phyloP scores from a whole-genome alignment of 1,140 invertebrate genomes.

The Scaptomyza hsui region DNA sequence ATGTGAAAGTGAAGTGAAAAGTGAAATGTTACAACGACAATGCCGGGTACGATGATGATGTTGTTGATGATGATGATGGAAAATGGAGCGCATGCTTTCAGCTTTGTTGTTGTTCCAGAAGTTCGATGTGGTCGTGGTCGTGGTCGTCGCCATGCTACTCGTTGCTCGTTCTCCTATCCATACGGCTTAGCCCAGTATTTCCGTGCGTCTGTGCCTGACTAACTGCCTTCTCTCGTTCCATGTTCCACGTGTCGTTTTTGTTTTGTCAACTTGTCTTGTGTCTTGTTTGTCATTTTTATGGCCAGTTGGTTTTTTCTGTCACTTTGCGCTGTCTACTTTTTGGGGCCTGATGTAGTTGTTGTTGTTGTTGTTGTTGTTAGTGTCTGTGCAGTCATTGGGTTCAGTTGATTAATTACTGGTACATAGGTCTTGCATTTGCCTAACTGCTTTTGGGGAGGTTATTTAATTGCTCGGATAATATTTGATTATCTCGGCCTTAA shows the following conservation, averaged over 20 bases:
- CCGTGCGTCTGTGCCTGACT: conserved; percentile 31
- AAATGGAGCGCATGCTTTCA: conserved; percentile 53
- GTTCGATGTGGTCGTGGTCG: conserved; percentile 42
- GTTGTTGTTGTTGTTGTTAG: conserved; percentile 1
- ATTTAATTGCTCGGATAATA: conserved; percentile 48
- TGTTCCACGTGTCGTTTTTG: conserved; percentile 30
- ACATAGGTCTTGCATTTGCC: conserved; percentile 42
- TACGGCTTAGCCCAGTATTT: conserved; percentile 56
- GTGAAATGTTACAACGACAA: conserved; percentile 76
- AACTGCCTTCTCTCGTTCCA: conserved; percentile 15
- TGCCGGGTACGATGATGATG: conserved; percentile 50
- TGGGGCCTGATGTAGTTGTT: conserved; percentile 10
- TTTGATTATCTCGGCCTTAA: conserved; percentile 38
- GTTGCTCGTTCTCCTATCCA: conserved; percentile 24
- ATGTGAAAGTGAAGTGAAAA: conserved; percentile 83
- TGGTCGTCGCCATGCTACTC: neutral
- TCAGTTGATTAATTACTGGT: conserved; percentile 51
- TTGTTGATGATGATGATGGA: conserved; percentile 20
- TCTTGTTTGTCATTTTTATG: conserved; percentile 53
- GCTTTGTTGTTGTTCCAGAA: conserved; percentile 48
- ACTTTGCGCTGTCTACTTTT: conserved; percentile 46
- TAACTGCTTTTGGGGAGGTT: conserved; percentile 11
- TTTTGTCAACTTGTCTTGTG: conserved; percentile 42
- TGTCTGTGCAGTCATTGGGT: conserved; percentile 28
- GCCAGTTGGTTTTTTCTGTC: conserved; percentile 47